phyloP scores from a whole-genome alignment of 2,797 vertebrate genomes.

The Cottoperca gobio region DNA sequence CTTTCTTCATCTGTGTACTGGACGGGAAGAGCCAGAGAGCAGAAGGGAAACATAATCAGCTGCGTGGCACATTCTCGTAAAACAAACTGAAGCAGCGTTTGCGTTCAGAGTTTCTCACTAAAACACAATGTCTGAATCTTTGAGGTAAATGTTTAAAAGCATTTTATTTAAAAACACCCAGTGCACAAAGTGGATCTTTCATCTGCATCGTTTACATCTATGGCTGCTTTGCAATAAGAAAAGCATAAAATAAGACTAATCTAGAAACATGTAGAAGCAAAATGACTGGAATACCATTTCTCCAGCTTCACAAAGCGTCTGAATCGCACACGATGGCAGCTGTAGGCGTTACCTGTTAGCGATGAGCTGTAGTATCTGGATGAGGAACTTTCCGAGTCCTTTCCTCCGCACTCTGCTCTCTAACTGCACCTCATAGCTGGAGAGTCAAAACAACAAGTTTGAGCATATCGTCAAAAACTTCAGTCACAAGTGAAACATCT shows the following conservation, averaged over 20 bases:
- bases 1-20: conserved; percentile 99
- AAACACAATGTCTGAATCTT: neutral
- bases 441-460: conserved; percentile 8
- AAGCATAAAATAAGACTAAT: no score
- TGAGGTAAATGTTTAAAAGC: neutral
- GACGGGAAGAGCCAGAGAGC: conserved; percentile 15
- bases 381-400: conserved; percentile 95
- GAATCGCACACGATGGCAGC: neutral
- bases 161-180: no score
- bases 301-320: neutral
- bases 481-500: neutral
- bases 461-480: neutral
- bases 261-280: no score
- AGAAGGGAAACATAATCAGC: neutral
- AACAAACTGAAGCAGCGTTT: neutral
- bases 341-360: conserved; percentile 90
- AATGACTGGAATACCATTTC: no score
- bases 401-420: conserved; percentile 92
- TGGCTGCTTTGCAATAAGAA: no score
- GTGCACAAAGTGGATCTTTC: no score
- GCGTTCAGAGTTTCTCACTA: neutral
- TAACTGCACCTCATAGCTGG: conserved; percentile 94
- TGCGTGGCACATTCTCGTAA: neutral
- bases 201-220: no score
- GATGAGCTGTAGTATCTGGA: conserved; percentile 95